Evolutionary conservation across 2,113 vertebrate species (phyloP).

Genomic region (Dascyllus trimaculatus): DNA sequence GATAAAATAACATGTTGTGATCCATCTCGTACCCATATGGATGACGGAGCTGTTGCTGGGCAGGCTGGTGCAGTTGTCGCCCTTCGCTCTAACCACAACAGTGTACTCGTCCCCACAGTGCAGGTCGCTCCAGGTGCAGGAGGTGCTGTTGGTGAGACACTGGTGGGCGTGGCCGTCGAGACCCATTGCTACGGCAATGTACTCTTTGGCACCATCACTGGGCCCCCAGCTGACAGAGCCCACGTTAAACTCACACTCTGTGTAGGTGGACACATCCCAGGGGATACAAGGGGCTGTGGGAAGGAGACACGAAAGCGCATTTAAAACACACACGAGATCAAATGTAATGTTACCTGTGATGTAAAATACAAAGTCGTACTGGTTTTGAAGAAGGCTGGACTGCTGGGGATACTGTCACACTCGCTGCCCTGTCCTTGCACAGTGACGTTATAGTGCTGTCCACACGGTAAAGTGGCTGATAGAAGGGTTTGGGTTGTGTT

Average conservation of each 20-base stretch:
- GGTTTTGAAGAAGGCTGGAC: constrained; percentile 58
- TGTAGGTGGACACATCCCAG: constrained; percentile 5
- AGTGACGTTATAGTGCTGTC: constrained; percentile 67
- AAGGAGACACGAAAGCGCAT: not conserved
- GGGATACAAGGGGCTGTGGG: constrained; percentile 66
- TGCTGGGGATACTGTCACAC: constrained; percentile 63
- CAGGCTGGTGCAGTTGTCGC: constrained; percentile 67
- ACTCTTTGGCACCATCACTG: constrained; percentile 63
- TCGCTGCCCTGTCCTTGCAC: constrained; percentile 52
- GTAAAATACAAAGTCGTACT: constrained; percentile 33
- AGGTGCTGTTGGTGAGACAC: constrained; percentile 65
- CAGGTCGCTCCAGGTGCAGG: constrained; percentile 76
- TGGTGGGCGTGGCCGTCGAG: constrained; percentile 44
- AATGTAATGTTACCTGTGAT: not conserved
- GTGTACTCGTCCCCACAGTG: constrained; percentile 79
- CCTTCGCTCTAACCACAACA: constrained; percentile 68
- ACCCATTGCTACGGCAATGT: constrained; percentile 52
- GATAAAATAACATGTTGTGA: too few species aligned
- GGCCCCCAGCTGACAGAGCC: constrained; percentile 66
- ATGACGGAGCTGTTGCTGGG: constrained; percentile 71
- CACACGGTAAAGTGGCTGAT: constrained; percentile 57
- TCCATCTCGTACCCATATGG: constrained; percentile 66
- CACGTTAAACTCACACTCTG: constrained; percentile 43
- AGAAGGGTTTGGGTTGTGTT: constrained; percentile 49
- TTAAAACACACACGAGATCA: not conserved